Percentiles rank a stretch among this genome's conserved stretches.
Conservation (phyloP, 2,888 invertebrate species). For the Augiades crinisus region DNA sequence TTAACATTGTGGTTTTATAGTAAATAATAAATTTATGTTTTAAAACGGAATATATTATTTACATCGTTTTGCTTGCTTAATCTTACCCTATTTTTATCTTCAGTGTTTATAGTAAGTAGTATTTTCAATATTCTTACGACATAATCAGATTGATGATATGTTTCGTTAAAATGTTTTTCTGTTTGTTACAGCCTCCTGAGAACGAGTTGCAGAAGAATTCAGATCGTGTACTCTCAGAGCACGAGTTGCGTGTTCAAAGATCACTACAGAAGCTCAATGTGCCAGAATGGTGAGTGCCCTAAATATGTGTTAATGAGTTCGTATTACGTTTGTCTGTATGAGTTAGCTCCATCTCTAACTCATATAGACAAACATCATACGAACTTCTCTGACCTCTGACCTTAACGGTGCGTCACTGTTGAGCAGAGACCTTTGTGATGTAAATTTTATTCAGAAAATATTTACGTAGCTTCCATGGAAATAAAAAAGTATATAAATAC, state of each 20-base stretch:
- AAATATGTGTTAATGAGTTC: background rate
- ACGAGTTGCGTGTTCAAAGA: conserved; percentile 95
- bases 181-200: conserved; percentile 91
- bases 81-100: conserved; percentile 1
- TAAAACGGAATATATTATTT: background rate
- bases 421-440: no score
- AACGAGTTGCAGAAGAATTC: conserved; percentile 95
- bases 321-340: background rate
- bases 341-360: no score
- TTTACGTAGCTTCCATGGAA: no score
- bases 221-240: conserved; percentile 93
- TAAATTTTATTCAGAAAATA: no score
- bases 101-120: conserved; percentile 28
- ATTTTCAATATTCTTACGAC: conserved; percentile 18
- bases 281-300: conserved; percentile 91
- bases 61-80: background rate
- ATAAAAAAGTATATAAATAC: no score
- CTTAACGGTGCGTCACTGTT: no score
- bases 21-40: background rate
- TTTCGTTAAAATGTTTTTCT: conserved; percentile 25
- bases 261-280: conserved; percentile 96
- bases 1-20: background rate
- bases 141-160: conserved; percentile 6
- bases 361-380: no score
- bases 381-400: no score